These are phyloP conservation scores for Callyntrura sp. DNA, from an alignment of 2,888 invertebrate species.

Conservation along the genomic window DNA sequence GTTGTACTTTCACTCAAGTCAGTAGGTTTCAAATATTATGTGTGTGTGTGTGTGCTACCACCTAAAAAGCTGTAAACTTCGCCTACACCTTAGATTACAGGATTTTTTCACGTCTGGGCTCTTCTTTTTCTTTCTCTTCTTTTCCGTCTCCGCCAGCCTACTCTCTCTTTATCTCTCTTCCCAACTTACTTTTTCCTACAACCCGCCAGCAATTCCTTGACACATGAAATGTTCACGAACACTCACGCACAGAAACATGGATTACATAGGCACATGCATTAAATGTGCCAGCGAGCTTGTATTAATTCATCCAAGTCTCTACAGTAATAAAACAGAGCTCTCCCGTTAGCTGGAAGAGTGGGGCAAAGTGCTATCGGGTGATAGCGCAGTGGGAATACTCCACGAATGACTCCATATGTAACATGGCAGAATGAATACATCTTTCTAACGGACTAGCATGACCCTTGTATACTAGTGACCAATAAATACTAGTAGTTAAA, in stretches of 20 bases:
- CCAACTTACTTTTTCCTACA: constrained; percentile 1
- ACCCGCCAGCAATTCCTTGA: constrained; percentile 69
- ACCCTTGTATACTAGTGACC: too few relatives aligned
- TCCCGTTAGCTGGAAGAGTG: too few relatives aligned
- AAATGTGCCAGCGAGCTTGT: neutral
- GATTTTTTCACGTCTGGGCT: too few relatives aligned
- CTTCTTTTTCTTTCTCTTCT: neutral
- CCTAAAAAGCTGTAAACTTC: neutral
- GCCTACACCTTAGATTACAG: too few relatives aligned
- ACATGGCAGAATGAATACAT: too few relatives aligned
- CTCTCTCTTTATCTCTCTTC: neutral
- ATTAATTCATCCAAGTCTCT: neutral
- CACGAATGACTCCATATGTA: too few relatives aligned
- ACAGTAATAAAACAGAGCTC: too few relatives aligned
- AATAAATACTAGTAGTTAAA: too few relatives aligned
- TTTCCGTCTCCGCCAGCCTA: neutral
- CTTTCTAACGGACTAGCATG: too few relatives aligned
- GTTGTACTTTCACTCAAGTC: neutral
- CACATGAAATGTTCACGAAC: constrained; percentile 51
- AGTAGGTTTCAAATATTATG: neutral
- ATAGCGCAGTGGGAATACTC: neutral
- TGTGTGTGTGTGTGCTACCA: neutral
- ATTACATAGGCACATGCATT: constrained; percentile 8
- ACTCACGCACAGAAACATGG: neutral
- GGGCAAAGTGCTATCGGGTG: too few relatives aligned